phyloP scores from a whole-genome alignment of 2,888 invertebrate species.

The Euplagia quadripunctaria region DNA sequence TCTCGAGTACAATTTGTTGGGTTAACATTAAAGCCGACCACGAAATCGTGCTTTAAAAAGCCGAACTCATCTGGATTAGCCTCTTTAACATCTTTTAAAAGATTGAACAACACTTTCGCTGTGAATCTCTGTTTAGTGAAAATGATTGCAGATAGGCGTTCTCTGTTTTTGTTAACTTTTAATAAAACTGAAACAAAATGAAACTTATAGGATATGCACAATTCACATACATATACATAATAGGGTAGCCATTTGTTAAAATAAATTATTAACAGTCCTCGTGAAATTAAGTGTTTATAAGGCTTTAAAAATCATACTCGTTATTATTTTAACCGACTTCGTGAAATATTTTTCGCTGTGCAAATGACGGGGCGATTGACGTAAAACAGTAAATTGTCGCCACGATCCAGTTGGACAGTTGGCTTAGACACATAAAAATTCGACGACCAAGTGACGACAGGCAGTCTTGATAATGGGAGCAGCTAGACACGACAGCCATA shows the following conservation, averaged over 20 bases:
- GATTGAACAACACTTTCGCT: constrained; percentile 91
- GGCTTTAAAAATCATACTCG: no score
- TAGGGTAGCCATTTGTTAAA: background rate
- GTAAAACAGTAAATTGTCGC: no score
- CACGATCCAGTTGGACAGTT: no score
- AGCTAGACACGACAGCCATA: no score
- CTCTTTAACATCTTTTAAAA: constrained; percentile 86
- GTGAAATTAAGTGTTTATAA: no score
- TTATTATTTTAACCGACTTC: no score
- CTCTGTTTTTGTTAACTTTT: constrained; percentile 65
- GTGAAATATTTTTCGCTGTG: no score
- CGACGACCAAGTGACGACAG: no score
- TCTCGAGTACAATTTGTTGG: constrained; percentile 88
- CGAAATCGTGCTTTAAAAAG: constrained; percentile 90
- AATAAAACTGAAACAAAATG: constrained; percentile 58
- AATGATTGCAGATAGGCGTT: constrained; percentile 89
- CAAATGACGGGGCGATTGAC: no score
- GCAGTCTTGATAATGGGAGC: no score
- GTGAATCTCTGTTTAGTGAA: constrained; percentile 92
- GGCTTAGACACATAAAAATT: no score
- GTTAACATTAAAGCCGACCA: constrained; percentile 90
- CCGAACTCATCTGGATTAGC: constrained; percentile 78
- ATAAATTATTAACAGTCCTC: no score
- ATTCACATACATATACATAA: background rate
- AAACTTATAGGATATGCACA: background rate